Evolutionary conservation across 2,797 vertebrate species (phyloP), one percentile per base, ranked within the genome.

Genomic region (Cheracebus regulus): DNA sequence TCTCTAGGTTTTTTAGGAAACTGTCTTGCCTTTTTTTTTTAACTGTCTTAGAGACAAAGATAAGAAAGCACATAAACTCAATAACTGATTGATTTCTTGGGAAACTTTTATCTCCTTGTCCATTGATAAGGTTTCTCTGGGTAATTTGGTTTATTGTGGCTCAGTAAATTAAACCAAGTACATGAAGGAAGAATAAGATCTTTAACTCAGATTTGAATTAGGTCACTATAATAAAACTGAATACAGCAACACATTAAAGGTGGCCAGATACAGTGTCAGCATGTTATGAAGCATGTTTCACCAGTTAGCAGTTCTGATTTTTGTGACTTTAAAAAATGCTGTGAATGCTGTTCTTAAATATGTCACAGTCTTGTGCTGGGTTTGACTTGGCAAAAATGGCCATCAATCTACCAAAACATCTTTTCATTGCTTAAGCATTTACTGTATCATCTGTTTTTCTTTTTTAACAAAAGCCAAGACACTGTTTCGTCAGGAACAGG

Each of bases 121-220:
- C 76, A 88, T 20, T 72, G 75, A 83, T 88, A 87, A 95, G 72
- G 33, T 61, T 94, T 92, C 80, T 93, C 48, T 79, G 80, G 20
- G 48, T 95, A 88, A 97, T 97, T 44, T 93, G 80, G 33, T 86
- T 91, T 92, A 79, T 39, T 58, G 52, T 48, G 50, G 44, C 75
- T 96, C 61, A n/a, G 82, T 70, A 95, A 86, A 94, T 96, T 93
- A 79, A 78, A 87, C 67, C 52, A 93, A 58, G 50, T 92, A 61
- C 19, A 67, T 41, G 46, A 89, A 82, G 64, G 26, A 57, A 75
- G 55, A 85, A 70, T 41, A 89, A 57, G 55, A n/a, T 20, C 10
- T 76, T 89, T 75, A 55, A 20, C 78, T 84, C 10, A 73, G 6
- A 85, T 95, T 44, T 58, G 44, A 90, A 78, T 86, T 39, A 52